phyloP scores from a whole-genome alignment of 2,113 vertebrate genomes.

The Chascanopsetta lugubris region DNA sequence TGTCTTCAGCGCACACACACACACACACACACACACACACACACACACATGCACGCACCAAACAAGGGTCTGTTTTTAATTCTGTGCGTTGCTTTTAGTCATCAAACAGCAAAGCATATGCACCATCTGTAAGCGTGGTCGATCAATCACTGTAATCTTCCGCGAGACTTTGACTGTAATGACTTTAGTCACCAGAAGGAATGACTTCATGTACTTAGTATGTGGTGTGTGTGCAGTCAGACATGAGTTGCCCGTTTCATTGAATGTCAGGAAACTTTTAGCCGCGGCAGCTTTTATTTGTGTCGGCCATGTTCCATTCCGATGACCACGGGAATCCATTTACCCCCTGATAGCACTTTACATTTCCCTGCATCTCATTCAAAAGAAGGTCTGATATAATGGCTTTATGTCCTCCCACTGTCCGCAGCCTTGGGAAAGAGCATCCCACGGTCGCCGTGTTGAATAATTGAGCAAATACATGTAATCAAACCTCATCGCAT shows the following conservation, averaged over 20 bases:
- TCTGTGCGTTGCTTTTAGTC: slow-evolving; percentile 20
- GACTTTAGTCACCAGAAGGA: slow-evolving; percentile 13
- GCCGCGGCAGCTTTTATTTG: no score
- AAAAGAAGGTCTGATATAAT: not conserved
- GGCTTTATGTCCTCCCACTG: not conserved
- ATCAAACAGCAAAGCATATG: slow-evolving; percentile 14
- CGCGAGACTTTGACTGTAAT: slow-evolving; percentile 27
- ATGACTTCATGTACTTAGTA: slow-evolving; percentile 7
- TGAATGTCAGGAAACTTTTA: not conserved
- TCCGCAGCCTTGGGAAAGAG: not conserved
- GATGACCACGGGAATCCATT: not conserved
- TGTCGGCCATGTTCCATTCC: not conserved
- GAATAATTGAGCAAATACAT: slow-evolving; percentile 22
- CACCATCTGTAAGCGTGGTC: not conserved
- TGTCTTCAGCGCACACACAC: not conserved
- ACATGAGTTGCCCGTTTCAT: not conserved
- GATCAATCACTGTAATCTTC: slow-evolving; percentile 30
- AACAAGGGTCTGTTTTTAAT: slow-evolving; percentile 13
- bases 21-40: no score
- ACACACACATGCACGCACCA: no score
- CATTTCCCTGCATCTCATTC: not conserved
- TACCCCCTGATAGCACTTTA: not conserved
- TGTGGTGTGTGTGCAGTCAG: not conserved
- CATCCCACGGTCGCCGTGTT: slow-evolving; percentile 4
- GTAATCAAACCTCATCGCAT: not conserved